Conservation (phyloP, 1,140 invertebrate species). For the Vanessa atalanta region DNA sequence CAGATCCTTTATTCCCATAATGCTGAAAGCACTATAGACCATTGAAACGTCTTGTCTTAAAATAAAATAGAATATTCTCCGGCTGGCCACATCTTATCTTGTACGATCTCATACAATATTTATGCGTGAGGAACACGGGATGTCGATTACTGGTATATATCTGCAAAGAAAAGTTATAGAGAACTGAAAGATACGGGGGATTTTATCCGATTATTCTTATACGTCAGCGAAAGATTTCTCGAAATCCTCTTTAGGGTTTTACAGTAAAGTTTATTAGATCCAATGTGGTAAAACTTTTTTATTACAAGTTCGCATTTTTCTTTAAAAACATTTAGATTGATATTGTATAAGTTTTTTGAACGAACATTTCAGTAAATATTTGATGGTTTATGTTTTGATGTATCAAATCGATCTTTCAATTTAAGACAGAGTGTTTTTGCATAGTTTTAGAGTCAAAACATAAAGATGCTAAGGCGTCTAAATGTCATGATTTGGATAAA, state of each 20-base stretch:
- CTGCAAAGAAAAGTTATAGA: conserved; percentile 37
- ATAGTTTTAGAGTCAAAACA: too few species aligned
- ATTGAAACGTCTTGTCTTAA: conserved; percentile 46
- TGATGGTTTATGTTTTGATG: too few species aligned
- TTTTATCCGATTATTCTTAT: conserved; percentile 10
- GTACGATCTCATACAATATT: conserved; percentile 60
- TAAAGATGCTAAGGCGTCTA: too few species aligned
- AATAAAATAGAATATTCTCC: conserved; percentile 55
- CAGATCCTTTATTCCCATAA: conserved; percentile 49
- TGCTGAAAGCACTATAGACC: conserved; percentile 40
- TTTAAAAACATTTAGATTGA: conserved; percentile 1
- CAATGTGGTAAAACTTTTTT: neutral
- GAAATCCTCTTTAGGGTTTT: neutral
- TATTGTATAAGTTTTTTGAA: neutral
- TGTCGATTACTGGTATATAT: conserved; percentile 57
- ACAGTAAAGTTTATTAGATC: conserved; percentile 3
- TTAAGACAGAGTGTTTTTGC: too few species aligned
- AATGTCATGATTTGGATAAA: too few species aligned
- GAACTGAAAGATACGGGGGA: conserved; percentile 5
- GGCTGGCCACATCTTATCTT: conserved; percentile 55
- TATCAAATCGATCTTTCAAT: too few species aligned
- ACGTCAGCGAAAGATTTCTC: neutral
- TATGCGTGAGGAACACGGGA: conserved; percentile 64
- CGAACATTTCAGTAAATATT: too few species aligned
- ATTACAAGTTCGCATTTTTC: neutral